Conservation (phyloP, 2,797 vertebrate genomes). For the Cephalopachus bancanus region DNA sequence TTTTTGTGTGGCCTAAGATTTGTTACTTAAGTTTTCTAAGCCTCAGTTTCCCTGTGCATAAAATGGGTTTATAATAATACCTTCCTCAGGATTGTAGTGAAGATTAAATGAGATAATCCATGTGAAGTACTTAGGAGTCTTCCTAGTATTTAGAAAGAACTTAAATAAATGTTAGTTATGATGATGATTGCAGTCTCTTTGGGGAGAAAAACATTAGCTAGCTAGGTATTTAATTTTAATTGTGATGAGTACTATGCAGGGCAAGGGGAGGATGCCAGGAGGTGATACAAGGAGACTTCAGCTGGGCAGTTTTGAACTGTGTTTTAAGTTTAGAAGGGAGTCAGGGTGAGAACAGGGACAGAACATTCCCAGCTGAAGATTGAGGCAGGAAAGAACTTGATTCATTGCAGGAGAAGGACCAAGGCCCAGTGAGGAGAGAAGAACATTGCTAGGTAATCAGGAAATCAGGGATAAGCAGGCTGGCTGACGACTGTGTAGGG, state of each 20-base stretch:
- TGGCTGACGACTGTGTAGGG: neutral
- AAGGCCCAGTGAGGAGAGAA: neutral
- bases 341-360: neutral
- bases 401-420: no score
- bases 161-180: constrained; percentile 45
- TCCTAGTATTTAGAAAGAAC: constrained; percentile 24
- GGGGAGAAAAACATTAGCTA: constrained; percentile 55
- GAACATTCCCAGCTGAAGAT: neutral
- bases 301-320: neutral
- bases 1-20: neutral
- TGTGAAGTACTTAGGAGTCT: constrained; percentile 1
- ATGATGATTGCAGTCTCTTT: constrained; percentile 39
- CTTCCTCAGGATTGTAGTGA: neutral
- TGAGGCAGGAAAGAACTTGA: neutral
- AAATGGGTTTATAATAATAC: constrained; percentile 5
- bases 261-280: neutral
- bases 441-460: neutral
- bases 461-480: neutral
- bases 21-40: constrained; percentile 7
- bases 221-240: constrained; percentile 45
- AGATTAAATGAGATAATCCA: constrained; percentile 47
- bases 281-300: neutral
- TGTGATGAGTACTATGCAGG: neutral
- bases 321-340: neutral
- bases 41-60: neutral